phyloP scores from a whole-genome alignment of 35 echinoderm and acorn worm species.

The Hemicentrotus pulcherrimus region DNA sequence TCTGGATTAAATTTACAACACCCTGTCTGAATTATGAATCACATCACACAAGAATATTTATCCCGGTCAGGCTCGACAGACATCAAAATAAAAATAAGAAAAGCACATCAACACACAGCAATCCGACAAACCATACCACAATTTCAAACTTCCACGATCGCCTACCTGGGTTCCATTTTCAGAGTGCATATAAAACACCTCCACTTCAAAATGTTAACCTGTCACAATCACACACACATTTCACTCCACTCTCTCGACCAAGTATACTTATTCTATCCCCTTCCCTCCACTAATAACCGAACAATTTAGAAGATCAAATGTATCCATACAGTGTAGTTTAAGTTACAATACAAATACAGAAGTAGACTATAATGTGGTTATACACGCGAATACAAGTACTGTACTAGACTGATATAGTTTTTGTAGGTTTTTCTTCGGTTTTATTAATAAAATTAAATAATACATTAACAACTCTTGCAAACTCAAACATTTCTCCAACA shows the following conservation, averaged over 20 bases:
- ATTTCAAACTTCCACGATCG: neutral
- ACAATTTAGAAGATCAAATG: neutral
- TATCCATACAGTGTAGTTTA: too few species aligned
- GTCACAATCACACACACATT: too few species aligned
- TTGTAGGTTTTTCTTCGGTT: constrained; percentile 32
- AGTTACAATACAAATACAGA: neutral
- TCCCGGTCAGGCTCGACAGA: too few species aligned
- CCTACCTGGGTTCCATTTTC: too few species aligned
- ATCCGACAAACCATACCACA: neutral
- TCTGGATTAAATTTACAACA: neutral
- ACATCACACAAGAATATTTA: neutral
- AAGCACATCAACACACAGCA: too few species aligned
- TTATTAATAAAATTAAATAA: constrained; percentile 59
- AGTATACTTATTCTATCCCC: neutral
- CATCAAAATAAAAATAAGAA: too few species aligned
- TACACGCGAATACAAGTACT: neutral
- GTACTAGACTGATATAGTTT: neutral
- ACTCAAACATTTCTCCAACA: constrained; percentile 34
- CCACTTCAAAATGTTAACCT: too few species aligned
- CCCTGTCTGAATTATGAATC: neutral
- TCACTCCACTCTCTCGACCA: too few species aligned
- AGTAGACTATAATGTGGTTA: neutral
- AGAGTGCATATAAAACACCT: too few species aligned
- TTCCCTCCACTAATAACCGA: too few species aligned
- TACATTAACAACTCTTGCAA: constrained; percentile 54